Percentiles rank a stretch among this genome's conserved stretches.
Evolutionary conservation across 2,113 vertebrate species (phyloP).

Genomic region (Passer domesticus): DNA sequence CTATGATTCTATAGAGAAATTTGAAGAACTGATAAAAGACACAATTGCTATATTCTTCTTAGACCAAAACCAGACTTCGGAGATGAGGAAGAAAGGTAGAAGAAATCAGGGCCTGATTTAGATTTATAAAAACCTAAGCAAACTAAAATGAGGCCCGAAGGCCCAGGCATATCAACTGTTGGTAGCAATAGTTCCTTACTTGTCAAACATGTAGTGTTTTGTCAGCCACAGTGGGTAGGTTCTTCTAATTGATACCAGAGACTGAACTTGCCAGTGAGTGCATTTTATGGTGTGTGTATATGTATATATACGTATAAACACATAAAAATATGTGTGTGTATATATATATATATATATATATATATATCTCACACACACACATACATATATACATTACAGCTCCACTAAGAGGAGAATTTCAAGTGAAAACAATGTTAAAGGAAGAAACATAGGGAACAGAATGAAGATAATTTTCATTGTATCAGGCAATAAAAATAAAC

Average conservation of each 20-base stretch:
- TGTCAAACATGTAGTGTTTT: background rate
- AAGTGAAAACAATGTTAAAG: background rate
- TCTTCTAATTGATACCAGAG: background rate
- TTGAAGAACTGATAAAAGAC: background rate
- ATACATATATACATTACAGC: background rate
- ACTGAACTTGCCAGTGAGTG: background rate
- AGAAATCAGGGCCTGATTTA: background rate
- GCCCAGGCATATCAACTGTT: background rate
- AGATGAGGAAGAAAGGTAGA: background rate
- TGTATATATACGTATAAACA: too few relatives aligned
- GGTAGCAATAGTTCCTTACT: background rate
- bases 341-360: too few relatives aligned
- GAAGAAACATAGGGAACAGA: conserved; percentile 17
- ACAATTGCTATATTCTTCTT: background rate
- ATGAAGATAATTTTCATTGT: conserved; percentile 24
- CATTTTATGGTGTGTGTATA: background rate
- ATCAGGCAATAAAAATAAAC: conserved; percentile 17
- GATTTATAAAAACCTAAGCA: background rate
- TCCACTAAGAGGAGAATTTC: background rate
- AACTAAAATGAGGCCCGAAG: background rate
- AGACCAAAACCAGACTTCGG: background rate
- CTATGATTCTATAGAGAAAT: background rate
- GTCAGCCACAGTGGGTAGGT: background rate
- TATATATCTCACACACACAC: rapidly evolving
- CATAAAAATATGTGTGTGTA: background rate